Base-by-base conservation (phyloP, 2,113 vertebrate species). In the Prochilodus magdalenae region DNA sequence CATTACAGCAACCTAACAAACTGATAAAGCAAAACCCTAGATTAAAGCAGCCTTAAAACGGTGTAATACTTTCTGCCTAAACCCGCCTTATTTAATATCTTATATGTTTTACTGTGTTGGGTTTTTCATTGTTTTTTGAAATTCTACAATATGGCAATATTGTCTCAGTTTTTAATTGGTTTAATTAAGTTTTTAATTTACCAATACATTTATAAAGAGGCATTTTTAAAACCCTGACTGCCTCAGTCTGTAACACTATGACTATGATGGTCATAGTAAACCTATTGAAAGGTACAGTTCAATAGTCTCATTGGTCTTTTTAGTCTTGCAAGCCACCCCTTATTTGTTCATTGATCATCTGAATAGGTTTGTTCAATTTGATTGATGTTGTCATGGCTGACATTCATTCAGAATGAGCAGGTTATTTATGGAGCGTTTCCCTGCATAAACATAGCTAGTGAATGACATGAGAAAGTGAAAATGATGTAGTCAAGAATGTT, bases 401-500 rank as follows among this genome's bases (percentile, higher is more conserved):
- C 36, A 16, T 63, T 63, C 49, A 30, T 80, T 62, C 15, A 69
- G 30, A 69, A 69, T 44, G 13, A 69, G 24, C 26, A 12, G 29
- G 44, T 57, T 79, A 44, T 57, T 79, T 57, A 77, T 26, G 49
- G 13, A 26, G 3, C 12, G n/a, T 36, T 69, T 16, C 16, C 60
- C 26, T 51, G 60, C 27, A 33, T 63, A 65, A 29, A 63, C 66
- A 63, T 65, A 44, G 30, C 44, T 14, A 70, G n/a, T 59, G 27
- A 69, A 22, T 60, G 65, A 82, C 47, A 75, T 60, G 62, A 57
- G 30, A 62, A 77, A 27, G 24, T 11, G 47, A 63, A 20, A 63
- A 27, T 49, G 57, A 27, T 60, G 72, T n/a, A n/a, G 24, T 70
- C 66, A 76, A 7, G 44, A 53, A 24, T 53, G 11, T 40, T 59